These are phyloP conservation scores for Melieria crassipennis DNA, from an alignment of 2,888 invertebrate species.

Conservation along the genomic window DNA sequence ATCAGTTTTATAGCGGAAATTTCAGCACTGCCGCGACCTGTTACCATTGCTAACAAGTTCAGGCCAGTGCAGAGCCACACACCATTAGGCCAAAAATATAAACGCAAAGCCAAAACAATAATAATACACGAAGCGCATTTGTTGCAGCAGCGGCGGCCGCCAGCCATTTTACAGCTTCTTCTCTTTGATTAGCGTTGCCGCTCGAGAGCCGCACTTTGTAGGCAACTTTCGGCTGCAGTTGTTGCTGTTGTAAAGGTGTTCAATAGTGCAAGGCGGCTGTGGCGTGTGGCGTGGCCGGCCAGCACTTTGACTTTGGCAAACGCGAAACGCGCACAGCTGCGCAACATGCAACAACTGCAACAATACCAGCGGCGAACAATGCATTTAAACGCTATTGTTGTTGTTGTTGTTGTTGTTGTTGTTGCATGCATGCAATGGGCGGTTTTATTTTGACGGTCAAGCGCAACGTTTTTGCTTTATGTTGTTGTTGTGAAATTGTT, in stretches of 20 bases:
- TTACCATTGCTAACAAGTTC: too few relatives aligned
- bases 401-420: too few relatives aligned
- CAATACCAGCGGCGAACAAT: too few relatives aligned
- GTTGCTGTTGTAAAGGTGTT: background rate
- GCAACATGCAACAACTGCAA: too few relatives aligned
- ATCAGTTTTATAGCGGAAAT: too few relatives aligned
- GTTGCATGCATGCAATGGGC: background rate
- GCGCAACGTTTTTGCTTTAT: constrained; percentile 2
- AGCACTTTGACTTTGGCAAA: too few relatives aligned
- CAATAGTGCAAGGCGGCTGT: constrained; percentile 1
- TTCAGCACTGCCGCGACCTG: too few relatives aligned
- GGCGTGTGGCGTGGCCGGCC: background rate
- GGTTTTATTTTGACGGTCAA: constrained; percentile 14
- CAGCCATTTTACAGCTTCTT: constrained; percentile 42
- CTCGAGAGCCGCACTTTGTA: background rate
- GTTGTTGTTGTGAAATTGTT: background rate
- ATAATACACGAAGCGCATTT: background rate
- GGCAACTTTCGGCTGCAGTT: background rate
- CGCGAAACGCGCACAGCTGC: too few relatives aligned
- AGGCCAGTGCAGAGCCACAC: too few relatives aligned
- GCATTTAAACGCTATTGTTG: too few relatives aligned
- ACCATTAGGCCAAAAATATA: too few relatives aligned
- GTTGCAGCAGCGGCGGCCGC: constrained; percentile 32
- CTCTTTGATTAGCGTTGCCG: constrained; percentile 42
- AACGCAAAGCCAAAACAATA: background rate